Conservation (phyloP, 1,140 invertebrate species). For the Solen grandis region DNA sequence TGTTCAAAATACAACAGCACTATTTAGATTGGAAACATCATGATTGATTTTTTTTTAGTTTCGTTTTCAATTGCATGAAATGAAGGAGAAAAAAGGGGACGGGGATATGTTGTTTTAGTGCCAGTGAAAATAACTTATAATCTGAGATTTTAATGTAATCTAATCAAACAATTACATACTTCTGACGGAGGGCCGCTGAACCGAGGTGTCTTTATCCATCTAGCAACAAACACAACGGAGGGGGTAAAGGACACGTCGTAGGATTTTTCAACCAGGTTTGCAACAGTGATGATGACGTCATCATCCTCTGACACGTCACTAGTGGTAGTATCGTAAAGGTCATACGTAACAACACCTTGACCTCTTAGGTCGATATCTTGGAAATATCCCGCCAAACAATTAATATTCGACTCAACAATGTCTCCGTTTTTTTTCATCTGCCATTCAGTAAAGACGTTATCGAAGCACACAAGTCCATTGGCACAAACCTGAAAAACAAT, state of each 20-base stretch:
- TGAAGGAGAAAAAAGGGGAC: too few species aligned
- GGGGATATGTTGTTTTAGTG: too few species aligned
- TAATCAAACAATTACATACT: constrained; percentile 2
- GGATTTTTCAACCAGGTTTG: background rate
- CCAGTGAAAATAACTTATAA: too few species aligned
- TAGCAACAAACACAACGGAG: constrained; percentile 2
- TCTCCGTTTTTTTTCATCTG: background rate
- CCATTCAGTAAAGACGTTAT: constrained; percentile 10
- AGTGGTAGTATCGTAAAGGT: constrained; percentile 4
- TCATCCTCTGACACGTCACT: background rate
- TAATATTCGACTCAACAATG: background rate
- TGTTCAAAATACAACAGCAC: too few species aligned
- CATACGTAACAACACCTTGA: constrained; percentile 21
- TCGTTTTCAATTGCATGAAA: too few species aligned
- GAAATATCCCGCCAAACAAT: constrained; percentile 40
- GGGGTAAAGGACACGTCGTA: constrained; percentile 10
- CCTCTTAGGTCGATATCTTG: background rate
- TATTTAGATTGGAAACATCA: too few species aligned
- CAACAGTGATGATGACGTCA: background rate
- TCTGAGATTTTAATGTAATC: too few species aligned
- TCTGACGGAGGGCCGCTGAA: background rate
- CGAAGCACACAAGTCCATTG: constrained; percentile 35
- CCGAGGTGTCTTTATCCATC: background rate
- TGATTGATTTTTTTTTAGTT: too few species aligned
- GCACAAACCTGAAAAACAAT: constrained; percentile 20